Base-by-base conservation (phyloP, 64 coral and sea anemone genomes). In the Pocillopora damicornis region DNA sequence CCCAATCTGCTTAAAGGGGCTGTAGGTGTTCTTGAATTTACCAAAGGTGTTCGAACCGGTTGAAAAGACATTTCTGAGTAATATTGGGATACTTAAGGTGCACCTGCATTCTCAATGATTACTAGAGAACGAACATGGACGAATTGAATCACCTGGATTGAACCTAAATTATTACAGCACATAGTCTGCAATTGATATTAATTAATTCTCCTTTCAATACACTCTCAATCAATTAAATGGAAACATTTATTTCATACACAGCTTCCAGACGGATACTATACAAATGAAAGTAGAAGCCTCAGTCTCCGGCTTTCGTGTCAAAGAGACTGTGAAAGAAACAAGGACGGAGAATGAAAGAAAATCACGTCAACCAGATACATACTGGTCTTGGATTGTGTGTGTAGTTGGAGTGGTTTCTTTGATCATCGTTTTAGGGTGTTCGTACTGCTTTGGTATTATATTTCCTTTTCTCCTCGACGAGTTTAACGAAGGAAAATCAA, bases 401-500 rank as follows among this genome's bases (percentile, higher is more conserved):
- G 23, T 60, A 13, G 87, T 36, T 76, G 91, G 91, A 12, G 91
- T 76, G 1, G 57, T 58, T 14, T 93, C 37, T 35, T 38, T 37
- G 2, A 38, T 88, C 12, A 88, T 93, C 51, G 62, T 76, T 0
- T 11, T 89, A 16, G 91, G 91, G 20, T 83, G 61, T 7, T 14
- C 78, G 0, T 83, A 93, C 37, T 76, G 87, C 58, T 93, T 89
- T 66, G 87, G 91, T 2, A 61, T 93, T 15, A 66, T 93, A 45
- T 85, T 76, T 18, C 87, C 91, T 23, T n/a, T 5, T 11, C 79
- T 93, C 36, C 75, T 93, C 13, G 68, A 83, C 42, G 86, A 88
- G 59, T 93, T 93, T 72, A 75, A 89, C 58, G 65, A 77, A 89
- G 87, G 91, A 10, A 79, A 76, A 89, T 87, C 87, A 10, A 86